phyloP scores from a whole-genome alignment of 1,140 invertebrate genomes.

The Sogatella furcifera region DNA sequence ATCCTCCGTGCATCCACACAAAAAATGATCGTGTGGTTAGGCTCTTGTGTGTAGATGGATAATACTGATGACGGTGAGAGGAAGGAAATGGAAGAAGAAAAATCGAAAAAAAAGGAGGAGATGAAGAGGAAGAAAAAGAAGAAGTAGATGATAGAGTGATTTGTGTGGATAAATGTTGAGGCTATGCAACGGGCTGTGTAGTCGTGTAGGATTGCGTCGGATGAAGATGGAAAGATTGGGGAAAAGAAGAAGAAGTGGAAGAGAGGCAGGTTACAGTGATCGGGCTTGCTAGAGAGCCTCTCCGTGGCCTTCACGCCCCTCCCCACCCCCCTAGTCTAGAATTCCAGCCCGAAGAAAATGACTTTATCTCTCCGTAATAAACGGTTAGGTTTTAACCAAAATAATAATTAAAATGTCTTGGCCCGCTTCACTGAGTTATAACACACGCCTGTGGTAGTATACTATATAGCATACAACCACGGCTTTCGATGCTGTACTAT shows the following conservation, averaged over 20 bases:
- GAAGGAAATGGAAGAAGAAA: neutral
- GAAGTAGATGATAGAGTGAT: neutral
- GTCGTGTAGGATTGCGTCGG: neutral
- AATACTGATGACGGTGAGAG: neutral
- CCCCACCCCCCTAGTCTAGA: neutral
- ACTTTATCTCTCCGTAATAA: neutral
- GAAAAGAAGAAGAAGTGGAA: neutral
- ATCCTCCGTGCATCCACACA: too few relatives aligned
- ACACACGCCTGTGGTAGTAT: too few relatives aligned
- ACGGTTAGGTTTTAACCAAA: slow-evolving; percentile 1
- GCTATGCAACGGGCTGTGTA: neutral
- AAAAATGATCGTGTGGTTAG: too few relatives aligned
- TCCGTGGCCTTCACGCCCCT: neutral
- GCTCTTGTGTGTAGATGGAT: too few relatives aligned
- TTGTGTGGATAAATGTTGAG: neutral
- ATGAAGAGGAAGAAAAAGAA: neutral
- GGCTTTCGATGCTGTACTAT: too few relatives aligned
- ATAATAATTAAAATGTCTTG: slow-evolving; percentile 3
- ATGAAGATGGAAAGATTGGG: neutral
- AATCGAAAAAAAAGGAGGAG: neutral
- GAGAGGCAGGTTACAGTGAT: neutral
- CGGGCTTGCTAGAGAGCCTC: neutral
- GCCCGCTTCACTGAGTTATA: too few relatives aligned
- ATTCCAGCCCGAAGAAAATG: neutral
- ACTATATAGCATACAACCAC: too few relatives aligned